Base-by-base conservation (phyloP, 2,888 invertebrate genomes). In the Pristionchus mayeri region DNA sequence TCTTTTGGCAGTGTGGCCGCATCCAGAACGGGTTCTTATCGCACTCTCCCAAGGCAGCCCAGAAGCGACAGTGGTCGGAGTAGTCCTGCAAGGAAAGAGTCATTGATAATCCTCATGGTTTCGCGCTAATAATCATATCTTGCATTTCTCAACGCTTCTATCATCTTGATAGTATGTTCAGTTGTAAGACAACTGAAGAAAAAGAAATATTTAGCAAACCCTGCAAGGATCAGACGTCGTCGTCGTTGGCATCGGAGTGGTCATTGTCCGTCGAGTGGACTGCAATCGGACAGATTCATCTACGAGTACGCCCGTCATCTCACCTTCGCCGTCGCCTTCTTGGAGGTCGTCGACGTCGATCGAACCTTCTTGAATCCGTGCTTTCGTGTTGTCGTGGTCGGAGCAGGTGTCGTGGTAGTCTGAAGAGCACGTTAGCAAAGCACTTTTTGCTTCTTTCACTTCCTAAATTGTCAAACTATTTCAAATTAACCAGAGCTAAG, bases 21-120 rank as follows among this genome's bases (percentile, higher is more conserved):
- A 92, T 92, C 88, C 90, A 92, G 85, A 90, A 92, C 0, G 92
- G 92, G 75, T 91, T 90, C 50, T 84, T 86, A 57, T 85, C 83
- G 82, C 90, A 91, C 86, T 92, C 91, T 21, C 91, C 91, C 34
- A 90, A 60, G 11, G 85, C 86, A 3, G 90, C 88, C 92, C 92
- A 92, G 85, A 92, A 92, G 13, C 85, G 75, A 78, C 92, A 92
- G 81, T 90, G 85, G 3, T 84, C 81, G 44, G 88, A 80, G 63
- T 86, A 81, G 84, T 84, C 57, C 67, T 71, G 78, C n/a, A n/a
- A n/a, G n/a, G n/a, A n/a, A n/a, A n/a, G n/a, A n/a, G n/a, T n/a
- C n/a, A n/a, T n/a, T n/a, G 50, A 89, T 84, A 44, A 88, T 86
- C 63, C 90, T 89, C 27, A 13, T 24, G 27, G 1, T n/a, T 60